Evolutionary conservation across 2,888 invertebrate species (phyloP), one percentile per base, ranked within the genome.

Genomic region (Pyrrhosoma nymphula): DNA sequence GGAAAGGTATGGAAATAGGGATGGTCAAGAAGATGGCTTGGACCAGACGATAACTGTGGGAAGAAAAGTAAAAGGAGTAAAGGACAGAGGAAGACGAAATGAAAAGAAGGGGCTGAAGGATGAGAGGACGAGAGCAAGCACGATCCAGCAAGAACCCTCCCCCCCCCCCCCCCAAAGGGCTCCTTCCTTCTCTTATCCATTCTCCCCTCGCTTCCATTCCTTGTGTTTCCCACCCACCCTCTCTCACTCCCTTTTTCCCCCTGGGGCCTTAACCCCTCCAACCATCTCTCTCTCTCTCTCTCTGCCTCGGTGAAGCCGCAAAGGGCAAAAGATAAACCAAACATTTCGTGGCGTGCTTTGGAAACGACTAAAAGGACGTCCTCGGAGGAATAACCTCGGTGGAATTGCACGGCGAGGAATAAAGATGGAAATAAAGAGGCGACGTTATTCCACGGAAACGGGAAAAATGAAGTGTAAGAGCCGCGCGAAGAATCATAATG

Each of bases 361-460:
- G 63, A 93, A 93, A 93, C 93, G 93, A 39, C 93, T 69, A 93
- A 93, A 93, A 69, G 63, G 93, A 60, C 60, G 69, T 93, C 93
- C 60, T 47, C 63, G 3, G 69, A 93, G 69, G 39, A 69, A 63
- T 63, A 91, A 91, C 90, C 90, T 82, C 82, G 82, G 82, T 16
- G 82, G 82, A 82, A 82, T 82, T 69, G 69, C 69, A 82, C 82
- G 69, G 69, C 6, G 30, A 14, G 82, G 82, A 82, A 82, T 82
- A 82, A 82, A 82, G 82, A 82, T 82, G 82, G 82, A 82, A 60
- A 82, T 82, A 82, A 82, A 82, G 82, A 30, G 82, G 35, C 75
- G 35, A 82, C 10, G 82, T 35, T n/a, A 18, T 82, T 82, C 82
- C 82, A 14, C 82, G 14, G n/a, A n/a, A 82, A 82, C n/a, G 82